These are phyloP conservation scores for Nymphalis urticae DNA, from an alignment of 2,888 invertebrate genomes.

Conservation along the genomic window DNA sequence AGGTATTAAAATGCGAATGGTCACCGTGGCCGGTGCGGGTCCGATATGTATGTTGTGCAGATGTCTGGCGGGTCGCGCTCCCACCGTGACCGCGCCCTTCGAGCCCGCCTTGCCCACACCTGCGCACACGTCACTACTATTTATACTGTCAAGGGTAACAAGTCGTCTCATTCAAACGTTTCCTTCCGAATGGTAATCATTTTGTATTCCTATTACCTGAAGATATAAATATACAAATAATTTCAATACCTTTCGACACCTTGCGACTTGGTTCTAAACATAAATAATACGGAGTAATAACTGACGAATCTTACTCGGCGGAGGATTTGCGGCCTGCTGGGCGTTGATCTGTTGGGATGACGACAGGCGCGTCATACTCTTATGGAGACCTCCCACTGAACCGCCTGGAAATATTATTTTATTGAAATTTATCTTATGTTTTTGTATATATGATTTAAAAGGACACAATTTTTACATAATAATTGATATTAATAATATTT, in stretches of 20 bases:
- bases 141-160: background rate
- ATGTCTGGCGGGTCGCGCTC: constrained; percentile 78
- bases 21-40: constrained; percentile 40
- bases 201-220: too few species aligned
- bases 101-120: constrained; percentile 46
- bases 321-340: constrained; percentile 52
- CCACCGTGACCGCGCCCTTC: constrained; percentile 77
- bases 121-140: background rate
- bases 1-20: background rate
- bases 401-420: constrained; percentile 73
- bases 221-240: too few species aligned
- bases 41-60: constrained; percentile 75
- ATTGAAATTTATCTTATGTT: background rate
- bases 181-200: too few species aligned
- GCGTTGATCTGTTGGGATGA: constrained; percentile 88
- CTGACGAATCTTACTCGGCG: constrained; percentile 26
- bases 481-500: background rate
- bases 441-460: background rate
- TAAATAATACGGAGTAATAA: too few species aligned
- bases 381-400: constrained; percentile 89
- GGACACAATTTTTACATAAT: background rate
- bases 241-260: too few species aligned
- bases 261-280: too few species aligned
- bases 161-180: too few species aligned
- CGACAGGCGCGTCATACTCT: constrained; percentile 90